Percentiles rank a stretch among this genome's conserved stretches.
phyloP scores from a whole-genome alignment of 2,797 vertebrate genomes.

The Spatula clypeata region DNA sequence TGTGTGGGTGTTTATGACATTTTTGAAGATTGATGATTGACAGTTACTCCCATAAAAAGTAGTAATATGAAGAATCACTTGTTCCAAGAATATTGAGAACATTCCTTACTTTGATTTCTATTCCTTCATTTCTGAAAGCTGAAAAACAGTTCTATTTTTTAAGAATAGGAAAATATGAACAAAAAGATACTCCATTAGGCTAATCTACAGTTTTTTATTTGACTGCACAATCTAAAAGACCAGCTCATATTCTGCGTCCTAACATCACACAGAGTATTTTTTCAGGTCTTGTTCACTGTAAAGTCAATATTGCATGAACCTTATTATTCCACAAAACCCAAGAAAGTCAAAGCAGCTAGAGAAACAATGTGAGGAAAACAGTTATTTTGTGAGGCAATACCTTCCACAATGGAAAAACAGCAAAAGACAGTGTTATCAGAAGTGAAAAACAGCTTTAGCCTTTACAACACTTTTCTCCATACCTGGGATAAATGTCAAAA shows the following conservation, averaged over 20 bases:
- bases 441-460: neutral
- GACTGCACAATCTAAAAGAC: neutral
- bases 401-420: neutral
- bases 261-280: neutral
- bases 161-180: slow-evolving; percentile 28
- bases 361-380: neutral
- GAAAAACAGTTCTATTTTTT: slow-evolving; percentile 43
- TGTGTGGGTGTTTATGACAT: slow-evolving; percentile 68
- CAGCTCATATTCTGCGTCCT: neutral
- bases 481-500: neutral
- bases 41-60: slow-evolving; percentile 66
- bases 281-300: neutral
- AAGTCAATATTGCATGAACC: neutral
- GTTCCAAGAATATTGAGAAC: slow-evolving; percentile 48
- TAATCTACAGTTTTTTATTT: neutral
- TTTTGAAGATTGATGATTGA: slow-evolving; percentile 70
- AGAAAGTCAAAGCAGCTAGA: neutral
- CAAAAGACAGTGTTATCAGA: neutral
- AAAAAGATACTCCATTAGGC: neutral
- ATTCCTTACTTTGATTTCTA: slow-evolving; percentile 24
- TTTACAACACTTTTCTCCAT: neutral
- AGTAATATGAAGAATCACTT: slow-evolving; percentile 58
- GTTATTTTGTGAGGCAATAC: neutral
- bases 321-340: neutral
- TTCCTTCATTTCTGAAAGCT: slow-evolving; percentile 8